Percentiles rank a stretch among this genome's conserved stretches.
These are phyloP conservation scores for Eptatretus atami DNA, from an alignment of 2,797 vertebrate species.

Conservation along the genomic window DNA sequence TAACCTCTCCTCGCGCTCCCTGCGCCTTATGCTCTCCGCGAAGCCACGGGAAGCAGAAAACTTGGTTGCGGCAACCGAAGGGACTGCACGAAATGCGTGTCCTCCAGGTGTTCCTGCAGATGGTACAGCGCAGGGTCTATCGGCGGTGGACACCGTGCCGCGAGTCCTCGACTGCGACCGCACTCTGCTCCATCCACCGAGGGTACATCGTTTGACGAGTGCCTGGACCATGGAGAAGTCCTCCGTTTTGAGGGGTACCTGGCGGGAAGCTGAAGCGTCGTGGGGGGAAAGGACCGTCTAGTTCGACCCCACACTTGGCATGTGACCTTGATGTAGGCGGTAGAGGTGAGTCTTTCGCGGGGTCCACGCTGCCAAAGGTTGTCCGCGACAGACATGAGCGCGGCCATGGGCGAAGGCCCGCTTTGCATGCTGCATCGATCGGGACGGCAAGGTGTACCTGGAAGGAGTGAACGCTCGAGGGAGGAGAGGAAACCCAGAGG, in stretches of 20 bases:
- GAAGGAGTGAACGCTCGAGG: conserved; percentile 24
- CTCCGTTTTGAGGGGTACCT: conserved; percentile 48
- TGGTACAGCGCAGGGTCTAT: conserved; percentile 72
- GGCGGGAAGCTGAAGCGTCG: conserved; percentile 40
- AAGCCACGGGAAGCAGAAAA: conserved; percentile 96
- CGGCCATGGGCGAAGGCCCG: conserved; percentile 61
- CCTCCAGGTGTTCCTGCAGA: conserved; percentile 83
- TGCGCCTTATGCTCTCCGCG: conserved; percentile 84
- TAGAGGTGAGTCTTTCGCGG: conserved; percentile 54
- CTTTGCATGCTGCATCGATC: conserved; percentile 40
- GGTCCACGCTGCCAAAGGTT: conserved; percentile 41
- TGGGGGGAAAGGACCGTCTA: conserved; percentile 58
- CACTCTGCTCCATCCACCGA: conserved; percentile 31
- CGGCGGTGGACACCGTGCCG: conserved; percentile 58
- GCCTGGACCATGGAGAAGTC: conserved; percentile 37
- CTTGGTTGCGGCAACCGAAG: conserved; percentile 58
- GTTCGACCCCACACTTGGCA: conserved; percentile 43
- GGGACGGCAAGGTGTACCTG: conserved; percentile 36
- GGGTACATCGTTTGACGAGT: conserved; percentile 27
- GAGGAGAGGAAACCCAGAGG: conserved; percentile 25
- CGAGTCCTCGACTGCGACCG: conserved; percentile 45
- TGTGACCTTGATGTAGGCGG: conserved; percentile 46
- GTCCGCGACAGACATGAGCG: conserved; percentile 63
- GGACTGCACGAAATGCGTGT: conserved; percentile 91
- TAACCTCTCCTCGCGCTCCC: conserved; percentile 62